Conservation (phyloP, 2,113 vertebrate species). For the Entelurus aequoreus region DNA sequence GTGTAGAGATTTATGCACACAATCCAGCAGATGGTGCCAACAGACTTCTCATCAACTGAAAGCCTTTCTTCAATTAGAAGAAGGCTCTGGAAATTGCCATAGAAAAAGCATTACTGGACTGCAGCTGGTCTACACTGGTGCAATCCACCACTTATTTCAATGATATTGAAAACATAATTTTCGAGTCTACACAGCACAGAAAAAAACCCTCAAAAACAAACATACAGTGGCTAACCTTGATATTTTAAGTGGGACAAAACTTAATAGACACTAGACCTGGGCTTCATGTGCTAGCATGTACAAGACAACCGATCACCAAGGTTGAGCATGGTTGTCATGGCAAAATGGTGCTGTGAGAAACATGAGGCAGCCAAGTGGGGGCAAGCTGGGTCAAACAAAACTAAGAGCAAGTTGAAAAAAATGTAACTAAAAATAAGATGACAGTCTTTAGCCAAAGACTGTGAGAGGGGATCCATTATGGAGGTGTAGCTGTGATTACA, state of each 20-base stretch:
- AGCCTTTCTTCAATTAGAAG: too few species aligned
- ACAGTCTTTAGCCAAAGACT: constrained; percentile 16
- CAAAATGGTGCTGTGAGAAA: constrained; percentile 49
- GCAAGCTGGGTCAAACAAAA: constrained; percentile 34
- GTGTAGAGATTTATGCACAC: too few species aligned
- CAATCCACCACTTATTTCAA: too few species aligned
- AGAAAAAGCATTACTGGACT: too few species aligned
- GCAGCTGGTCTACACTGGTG: too few species aligned
- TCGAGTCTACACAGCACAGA: too few species aligned
- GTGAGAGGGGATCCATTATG: constrained; percentile 34
- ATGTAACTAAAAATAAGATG: constrained; percentile 4
- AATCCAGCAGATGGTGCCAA: too few species aligned
- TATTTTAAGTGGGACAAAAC: neutral
- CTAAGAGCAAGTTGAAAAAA: neutral
- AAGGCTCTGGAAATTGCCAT: too few species aligned
- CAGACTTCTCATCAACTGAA: too few species aligned
- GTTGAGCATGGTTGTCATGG: constrained; percentile 50
- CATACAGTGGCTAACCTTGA: neutral
- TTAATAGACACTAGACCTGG: neutral
- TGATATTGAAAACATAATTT: too few species aligned
- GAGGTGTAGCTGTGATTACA: constrained; percentile 40
- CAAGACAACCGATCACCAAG: constrained; percentile 38
- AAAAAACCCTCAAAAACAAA: neutral
- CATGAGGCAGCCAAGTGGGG: constrained; percentile 51
- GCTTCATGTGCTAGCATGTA: constrained; percentile 2